Percentiles rank a stretch among this genome's conserved stretches.
phyloP scores from a whole-genome alignment of 2,797 vertebrate genomes.

The Mormyrops attenuatus region DNA sequence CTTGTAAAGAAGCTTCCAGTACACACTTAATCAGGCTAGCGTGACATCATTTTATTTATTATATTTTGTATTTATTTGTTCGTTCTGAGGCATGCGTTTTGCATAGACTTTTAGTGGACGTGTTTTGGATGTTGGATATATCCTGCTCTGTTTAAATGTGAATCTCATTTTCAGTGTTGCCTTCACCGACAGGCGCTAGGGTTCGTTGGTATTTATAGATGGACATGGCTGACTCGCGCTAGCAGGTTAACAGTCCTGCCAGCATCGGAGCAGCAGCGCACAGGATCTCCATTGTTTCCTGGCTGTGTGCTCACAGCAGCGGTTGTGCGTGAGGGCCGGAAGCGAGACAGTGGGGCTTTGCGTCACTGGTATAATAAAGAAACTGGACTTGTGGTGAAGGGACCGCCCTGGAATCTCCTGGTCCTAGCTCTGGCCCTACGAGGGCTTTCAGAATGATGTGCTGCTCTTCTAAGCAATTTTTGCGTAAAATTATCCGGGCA shows the following conservation, averaged over 20 bases:
- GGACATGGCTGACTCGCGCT: background rate
- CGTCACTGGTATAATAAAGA: background rate
- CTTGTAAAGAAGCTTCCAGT: background rate
- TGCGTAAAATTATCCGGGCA: background rate
- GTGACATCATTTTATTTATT: background rate
- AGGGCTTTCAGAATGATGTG: background rate
- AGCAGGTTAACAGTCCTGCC: background rate
- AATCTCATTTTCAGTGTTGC: background rate
- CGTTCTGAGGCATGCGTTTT: background rate
- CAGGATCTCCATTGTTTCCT: background rate
- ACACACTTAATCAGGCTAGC: background rate
- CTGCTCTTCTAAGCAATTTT: background rate
- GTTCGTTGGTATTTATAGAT: background rate
- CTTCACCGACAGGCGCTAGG: background rate
- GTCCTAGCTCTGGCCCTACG: background rate
- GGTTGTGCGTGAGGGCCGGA: background rate
- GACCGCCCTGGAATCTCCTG: background rate
- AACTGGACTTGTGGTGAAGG: background rate
- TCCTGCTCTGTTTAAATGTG: background rate
- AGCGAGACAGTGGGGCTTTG: background rate
- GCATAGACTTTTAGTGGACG: background rate
- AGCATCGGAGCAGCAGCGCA: background rate
- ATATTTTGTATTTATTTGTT: background rate
- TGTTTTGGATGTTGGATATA: background rate
- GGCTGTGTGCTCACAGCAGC: background rate